phyloP scores from a whole-genome alignment of 2,888 invertebrate genomes.

The Acholoe squamosa region DNA sequence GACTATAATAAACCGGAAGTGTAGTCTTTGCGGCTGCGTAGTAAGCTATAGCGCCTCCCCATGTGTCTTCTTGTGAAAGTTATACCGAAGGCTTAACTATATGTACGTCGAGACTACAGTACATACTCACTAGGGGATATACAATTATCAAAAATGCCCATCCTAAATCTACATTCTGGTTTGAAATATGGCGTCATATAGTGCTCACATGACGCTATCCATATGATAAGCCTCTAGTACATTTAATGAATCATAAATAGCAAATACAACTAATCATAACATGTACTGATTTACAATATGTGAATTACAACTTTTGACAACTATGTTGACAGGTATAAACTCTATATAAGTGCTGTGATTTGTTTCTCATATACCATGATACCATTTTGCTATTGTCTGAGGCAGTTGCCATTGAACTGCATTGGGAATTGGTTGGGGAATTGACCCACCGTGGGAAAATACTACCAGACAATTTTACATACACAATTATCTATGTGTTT shows the following conservation, averaged over 20 bases:
- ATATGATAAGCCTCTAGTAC: not conserved
- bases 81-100: too few relatives aligned
- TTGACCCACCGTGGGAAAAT: not conserved
- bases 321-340: not conserved
- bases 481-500: too few relatives aligned
- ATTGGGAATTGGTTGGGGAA: not conserved
- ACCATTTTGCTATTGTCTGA: not conserved
- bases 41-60: not conserved
- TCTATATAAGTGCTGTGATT: not conserved
- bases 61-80: too few relatives aligned
- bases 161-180: not conserved
- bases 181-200: not conserved
- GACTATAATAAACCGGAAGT: conserved; percentile 34
- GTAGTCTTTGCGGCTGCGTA: conserved; percentile 20
- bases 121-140: too few relatives aligned
- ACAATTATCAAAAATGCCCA: too few relatives aligned
- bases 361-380: too few relatives aligned
- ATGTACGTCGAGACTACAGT: too few relatives aligned
- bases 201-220: not conserved
- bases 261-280: too few relatives aligned
- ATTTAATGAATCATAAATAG: too few relatives aligned
- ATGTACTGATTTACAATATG: too few relatives aligned
- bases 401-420: not conserved
- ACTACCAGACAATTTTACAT: not conserved
- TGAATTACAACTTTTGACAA: not conserved